Evolutionary conservation across 2,888 invertebrate genomes (phyloP).

Genomic region (Ennomos quercinarius): DNA sequence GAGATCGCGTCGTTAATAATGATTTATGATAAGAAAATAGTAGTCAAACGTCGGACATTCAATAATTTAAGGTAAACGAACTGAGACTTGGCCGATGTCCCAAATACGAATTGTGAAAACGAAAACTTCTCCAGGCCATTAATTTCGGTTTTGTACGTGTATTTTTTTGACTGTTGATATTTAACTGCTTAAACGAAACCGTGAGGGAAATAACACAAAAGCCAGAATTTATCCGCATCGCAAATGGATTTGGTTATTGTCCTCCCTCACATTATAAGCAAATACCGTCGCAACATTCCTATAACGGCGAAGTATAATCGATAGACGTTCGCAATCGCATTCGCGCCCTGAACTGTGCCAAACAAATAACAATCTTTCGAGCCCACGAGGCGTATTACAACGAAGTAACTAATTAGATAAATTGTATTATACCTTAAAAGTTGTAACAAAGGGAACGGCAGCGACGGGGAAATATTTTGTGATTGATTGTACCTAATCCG

Average conservation of each 20-base stretch:
- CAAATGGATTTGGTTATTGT: constrained; percentile 29
- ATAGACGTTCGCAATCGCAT: constrained; percentile 31
- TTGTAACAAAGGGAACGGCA: constrained; percentile 40
- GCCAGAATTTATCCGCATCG: constrained; percentile 26
- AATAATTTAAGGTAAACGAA: constrained; percentile 33
- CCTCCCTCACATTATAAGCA: constrained; percentile 31
- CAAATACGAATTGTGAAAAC: constrained; percentile 39
- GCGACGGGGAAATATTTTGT: constrained; percentile 39
- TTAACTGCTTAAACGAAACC: constrained; percentile 18
- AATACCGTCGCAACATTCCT: constrained; percentile 26
- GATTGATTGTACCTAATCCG: constrained; percentile 45
- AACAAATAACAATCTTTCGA: constrained; percentile 31
- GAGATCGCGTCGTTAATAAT: constrained; percentile 41
- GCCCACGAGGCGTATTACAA: constrained; percentile 21
- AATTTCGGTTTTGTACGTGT: constrained; percentile 21
- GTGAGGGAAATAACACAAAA: constrained; percentile 32
- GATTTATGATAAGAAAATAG: constrained; percentile 40
- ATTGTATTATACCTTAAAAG: constrained; percentile 46
- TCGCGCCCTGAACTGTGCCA: constrained; percentile 31
- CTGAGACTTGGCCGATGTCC: constrained; percentile 45
- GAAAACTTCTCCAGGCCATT: constrained; percentile 40
- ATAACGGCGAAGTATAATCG: constrained; percentile 32
- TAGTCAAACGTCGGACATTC: constrained; percentile 33
- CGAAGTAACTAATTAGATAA: constrained; percentile 50
- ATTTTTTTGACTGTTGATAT: constrained; percentile 28